These are phyloP conservation scores for Sarcophaga bullata DNA, from an alignment of 1,140 invertebrate species.

Conservation along the genomic window DNA sequence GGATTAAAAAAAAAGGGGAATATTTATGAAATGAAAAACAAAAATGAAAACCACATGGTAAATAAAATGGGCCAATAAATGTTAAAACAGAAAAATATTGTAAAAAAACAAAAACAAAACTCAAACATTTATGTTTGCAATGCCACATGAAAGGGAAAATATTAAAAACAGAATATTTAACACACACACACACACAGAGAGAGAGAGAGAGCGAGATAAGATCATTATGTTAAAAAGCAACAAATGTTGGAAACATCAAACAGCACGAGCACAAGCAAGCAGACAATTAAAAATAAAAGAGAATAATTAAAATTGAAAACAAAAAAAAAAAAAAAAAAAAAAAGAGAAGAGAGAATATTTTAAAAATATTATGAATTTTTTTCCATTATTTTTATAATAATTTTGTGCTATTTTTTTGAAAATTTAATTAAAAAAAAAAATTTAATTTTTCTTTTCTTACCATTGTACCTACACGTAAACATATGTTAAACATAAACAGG, in stretches of 20 bases:
- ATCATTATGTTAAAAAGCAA: background rate
- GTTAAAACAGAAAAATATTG: background rate
- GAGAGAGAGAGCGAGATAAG: no score
- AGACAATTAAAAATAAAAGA: no score
- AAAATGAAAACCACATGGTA: background rate
- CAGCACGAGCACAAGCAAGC: no score
- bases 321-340: no score
- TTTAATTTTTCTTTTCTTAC: slow-evolving; percentile 24
- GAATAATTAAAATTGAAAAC: no score
- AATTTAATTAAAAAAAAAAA: no score
- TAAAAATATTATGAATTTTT: no score
- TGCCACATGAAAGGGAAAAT: background rate
- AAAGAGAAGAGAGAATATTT: no score
- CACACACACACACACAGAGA: no score
- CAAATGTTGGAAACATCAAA: background rate
- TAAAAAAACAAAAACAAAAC: background rate
- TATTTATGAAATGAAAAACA: background rate
- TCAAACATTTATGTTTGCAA: background rate
- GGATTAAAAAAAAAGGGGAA: slow-evolving; percentile 1
- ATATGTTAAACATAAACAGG: slow-evolving; percentile 48
- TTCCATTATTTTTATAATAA: no score
- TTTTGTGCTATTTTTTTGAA: no score
- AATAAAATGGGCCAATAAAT: slow-evolving; percentile 19
- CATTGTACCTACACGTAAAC: background rate
- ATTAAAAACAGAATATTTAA: no score